phyloP scores from a whole-genome alignment of 2,797 vertebrate species.

The Micrastur ruficollis region DNA sequence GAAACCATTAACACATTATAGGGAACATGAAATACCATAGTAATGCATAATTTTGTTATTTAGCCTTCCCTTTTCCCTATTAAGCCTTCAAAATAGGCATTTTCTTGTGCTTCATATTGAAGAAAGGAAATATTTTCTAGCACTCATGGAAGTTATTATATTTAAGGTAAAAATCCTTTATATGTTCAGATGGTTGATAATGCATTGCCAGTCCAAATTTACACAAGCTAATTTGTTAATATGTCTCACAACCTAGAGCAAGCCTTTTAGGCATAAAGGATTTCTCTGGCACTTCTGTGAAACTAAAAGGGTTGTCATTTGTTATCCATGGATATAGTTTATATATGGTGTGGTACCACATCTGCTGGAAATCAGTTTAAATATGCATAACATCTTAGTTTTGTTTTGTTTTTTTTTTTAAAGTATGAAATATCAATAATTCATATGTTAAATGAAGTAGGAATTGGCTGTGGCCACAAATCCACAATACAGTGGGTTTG shows the following conservation, averaged over 20 bases:
- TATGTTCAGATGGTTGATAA: not conserved
- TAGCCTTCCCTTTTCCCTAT: not conserved
- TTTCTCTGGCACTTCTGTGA: not conserved
- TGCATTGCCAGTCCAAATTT: not conserved
- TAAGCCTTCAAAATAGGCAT: not conserved
- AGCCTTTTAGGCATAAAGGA: not conserved
- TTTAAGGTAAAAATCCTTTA: not conserved
- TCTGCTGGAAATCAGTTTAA: not conserved
- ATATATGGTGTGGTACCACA: not conserved
- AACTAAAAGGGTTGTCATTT: not conserved
- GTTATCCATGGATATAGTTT: not conserved
- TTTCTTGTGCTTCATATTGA: not conserved
- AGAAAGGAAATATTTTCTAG: not conserved
- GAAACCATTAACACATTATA: slow-evolving; percentile 38
- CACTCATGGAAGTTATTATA: not conserved
- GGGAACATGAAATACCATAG: not conserved
- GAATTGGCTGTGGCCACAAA: not conserved
- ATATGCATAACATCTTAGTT: not conserved
- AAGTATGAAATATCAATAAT: not conserved
- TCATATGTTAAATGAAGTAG: not conserved
- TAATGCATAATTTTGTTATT: not conserved
- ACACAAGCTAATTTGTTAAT: not conserved
- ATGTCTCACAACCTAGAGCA: not conserved
- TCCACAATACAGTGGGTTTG: not conserved
- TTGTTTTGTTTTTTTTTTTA: not conserved